Percentiles rank a stretch among this genome's conserved stretches.
phyloP scores from a whole-genome alignment of 2,888 invertebrate genomes.

The Cinara cedri region DNA sequence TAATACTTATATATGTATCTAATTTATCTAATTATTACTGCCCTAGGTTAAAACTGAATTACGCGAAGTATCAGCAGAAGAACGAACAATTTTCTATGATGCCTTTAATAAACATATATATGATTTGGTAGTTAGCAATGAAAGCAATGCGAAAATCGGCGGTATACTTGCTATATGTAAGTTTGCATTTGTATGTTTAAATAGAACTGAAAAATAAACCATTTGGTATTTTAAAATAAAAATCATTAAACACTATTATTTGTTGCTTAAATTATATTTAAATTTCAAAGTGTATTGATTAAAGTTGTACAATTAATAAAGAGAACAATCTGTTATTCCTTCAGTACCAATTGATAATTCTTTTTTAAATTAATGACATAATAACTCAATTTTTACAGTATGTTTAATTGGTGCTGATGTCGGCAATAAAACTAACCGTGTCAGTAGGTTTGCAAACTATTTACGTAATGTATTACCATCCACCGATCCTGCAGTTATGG shows the following conservation, averaged over 20 bases:
- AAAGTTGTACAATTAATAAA: neutral
- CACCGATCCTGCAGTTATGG: slow-evolving; percentile 91
- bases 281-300: neutral
- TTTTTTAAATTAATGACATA: neutral
- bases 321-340: neutral
- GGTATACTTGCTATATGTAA: slow-evolving; percentile 90
- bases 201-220: no score
- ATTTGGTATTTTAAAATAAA: no score
- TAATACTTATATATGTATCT: neutral
- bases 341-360: neutral
- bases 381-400: slow-evolving; percentile 67
- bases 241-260: neutral
- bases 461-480: slow-evolving; percentile 87
- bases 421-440: slow-evolving; percentile 86
- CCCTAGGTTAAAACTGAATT: slow-evolving; percentile 78
- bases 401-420: slow-evolving; percentile 92
- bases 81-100: slow-evolving; percentile 88
- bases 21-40: slow-evolving; percentile 3
- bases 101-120: slow-evolving; percentile 95
- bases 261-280: neutral
- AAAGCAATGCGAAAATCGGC: slow-evolving; percentile 93
- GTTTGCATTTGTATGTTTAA: slow-evolving; percentile 53
- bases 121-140: slow-evolving; percentile 92
- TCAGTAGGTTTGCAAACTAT: slow-evolving; percentile 91
- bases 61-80: slow-evolving; percentile 87